Percentiles rank a stretch among this genome's conserved stretches.
phyloP scores from a whole-genome alignment of 2,113 vertebrate species.

The Puma concolor region DNA sequence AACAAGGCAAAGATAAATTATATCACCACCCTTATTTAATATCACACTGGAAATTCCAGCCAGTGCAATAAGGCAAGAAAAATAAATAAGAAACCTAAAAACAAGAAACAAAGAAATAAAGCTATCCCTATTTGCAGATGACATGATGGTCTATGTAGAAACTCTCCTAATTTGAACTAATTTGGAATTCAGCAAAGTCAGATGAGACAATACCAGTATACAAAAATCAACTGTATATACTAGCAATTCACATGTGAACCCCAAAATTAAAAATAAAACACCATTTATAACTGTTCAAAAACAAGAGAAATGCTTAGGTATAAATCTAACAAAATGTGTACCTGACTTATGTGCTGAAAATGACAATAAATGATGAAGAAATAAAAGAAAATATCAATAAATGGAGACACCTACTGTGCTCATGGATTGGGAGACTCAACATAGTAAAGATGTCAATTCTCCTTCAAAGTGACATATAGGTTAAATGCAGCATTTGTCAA shows the following conservation, averaged over 20 bases:
- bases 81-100: neutral
- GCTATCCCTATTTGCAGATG: neutral
- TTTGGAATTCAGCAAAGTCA: neutral
- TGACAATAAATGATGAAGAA: neutral
- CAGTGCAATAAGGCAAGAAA: neutral
- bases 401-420: neutral
- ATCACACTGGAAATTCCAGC: neutral
- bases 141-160: neutral
- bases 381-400: neutral
- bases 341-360: neutral
- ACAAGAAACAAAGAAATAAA: slow-evolving; percentile 36
- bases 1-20: slow-evolving; percentile 19
- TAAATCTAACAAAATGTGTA: neutral
- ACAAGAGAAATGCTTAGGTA: neutral
- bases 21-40: neutral
- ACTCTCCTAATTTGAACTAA: neutral
- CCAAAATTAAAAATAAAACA: slow-evolving; percentile 31
- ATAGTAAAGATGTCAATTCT: slow-evolving; percentile 22
- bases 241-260: neutral
- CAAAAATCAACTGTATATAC: neutral
- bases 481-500: neutral
- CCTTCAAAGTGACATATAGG: neutral
- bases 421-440: neutral
- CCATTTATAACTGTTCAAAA: neutral
- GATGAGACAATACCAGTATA: neutral